Percentiles rank a stretch among this genome's conserved stretches.
These are phyloP conservation scores for Heterohyrax brucei DNA, from an alignment of 2,797 vertebrate genomes.

Conservation along the genomic window DNA sequence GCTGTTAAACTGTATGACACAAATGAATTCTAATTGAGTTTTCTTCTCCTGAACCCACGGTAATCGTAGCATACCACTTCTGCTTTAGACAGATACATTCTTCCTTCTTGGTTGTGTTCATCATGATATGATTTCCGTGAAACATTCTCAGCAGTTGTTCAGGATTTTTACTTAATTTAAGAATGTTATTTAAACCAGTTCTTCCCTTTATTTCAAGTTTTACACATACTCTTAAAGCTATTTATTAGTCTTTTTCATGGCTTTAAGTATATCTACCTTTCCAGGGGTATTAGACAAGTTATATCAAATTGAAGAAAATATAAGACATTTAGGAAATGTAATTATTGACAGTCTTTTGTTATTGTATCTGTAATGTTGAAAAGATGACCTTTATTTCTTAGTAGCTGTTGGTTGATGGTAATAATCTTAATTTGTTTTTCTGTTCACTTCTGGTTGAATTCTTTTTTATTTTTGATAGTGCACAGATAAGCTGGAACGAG, in stretches of 20 bases:
- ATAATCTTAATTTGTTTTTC: conserved; percentile 41
- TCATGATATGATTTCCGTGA: conserved; percentile 56
- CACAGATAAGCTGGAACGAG: conserved; percentile 97
- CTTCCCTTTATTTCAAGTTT: conserved; percentile 41
- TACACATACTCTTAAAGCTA: conserved; percentile 34
- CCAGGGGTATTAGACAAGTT: conserved; percentile 37
- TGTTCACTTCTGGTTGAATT: conserved; percentile 69
- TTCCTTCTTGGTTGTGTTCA: conserved; percentile 27
- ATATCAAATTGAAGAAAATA: conserved; percentile 3
- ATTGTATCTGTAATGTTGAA: conserved; percentile 55
- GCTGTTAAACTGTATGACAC: not conserved
- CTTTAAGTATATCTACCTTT: conserved; percentile 35
- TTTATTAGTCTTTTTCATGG: conserved; percentile 14
- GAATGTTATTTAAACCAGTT: conserved; percentile 46
- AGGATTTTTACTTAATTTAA: conserved; percentile 47
- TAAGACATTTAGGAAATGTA: conserved; percentile 12
- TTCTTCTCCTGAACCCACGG: not conserved
- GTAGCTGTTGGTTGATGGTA: not conserved
- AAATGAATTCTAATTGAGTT: not conserved
- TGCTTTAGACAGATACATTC: not conserved
- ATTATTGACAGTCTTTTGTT: not conserved
- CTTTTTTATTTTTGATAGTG: conserved; percentile 92
- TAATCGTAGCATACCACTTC: not conserved
- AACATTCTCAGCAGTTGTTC: not conserved
- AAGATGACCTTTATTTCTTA: conserved; percentile 50